A percentile compares a stretch with the other conserved stretches of the same genome.
Evolutionary conservation across 1,140 invertebrate genomes (phyloP).

Genomic region (Ceratina australensis): DNA sequence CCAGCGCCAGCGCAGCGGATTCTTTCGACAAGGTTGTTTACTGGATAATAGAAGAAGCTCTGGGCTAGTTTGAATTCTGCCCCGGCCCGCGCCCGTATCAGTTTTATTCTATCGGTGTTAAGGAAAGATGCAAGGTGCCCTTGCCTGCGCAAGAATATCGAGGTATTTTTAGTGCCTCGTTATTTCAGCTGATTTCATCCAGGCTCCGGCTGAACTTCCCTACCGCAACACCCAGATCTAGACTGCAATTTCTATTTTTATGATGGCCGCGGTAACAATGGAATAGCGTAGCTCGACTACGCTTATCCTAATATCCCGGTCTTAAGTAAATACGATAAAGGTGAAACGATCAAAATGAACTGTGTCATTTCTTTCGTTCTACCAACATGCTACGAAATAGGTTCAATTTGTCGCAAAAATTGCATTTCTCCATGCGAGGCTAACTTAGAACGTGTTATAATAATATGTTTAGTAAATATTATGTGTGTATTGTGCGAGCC

Average conservation of each 20-base stretch:
- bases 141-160: conserved; percentile 12
- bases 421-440: too few species aligned
- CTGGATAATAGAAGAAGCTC: conserved; percentile 54
- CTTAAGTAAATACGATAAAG: too few species aligned
- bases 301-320: too few species aligned
- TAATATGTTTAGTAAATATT: too few species aligned
- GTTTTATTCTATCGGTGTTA: conserved; percentile 41
- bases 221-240: neutral
- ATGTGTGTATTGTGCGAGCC: too few species aligned
- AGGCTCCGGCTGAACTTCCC: neutral
- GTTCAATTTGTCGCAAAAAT: too few species aligned
- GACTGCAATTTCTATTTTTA: neutral
- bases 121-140: neutral
- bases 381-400: too few species aligned
- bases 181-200: conserved; percentile 17
- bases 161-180: conserved; percentile 31
- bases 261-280: neutral
- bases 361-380: too few species aligned
- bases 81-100: conserved; percentile 36
- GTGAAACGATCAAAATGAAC: too few species aligned
- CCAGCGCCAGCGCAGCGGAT: conserved; percentile 8
- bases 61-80: conserved; percentile 48
- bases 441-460: too few species aligned
- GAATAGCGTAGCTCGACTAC: too few species aligned
- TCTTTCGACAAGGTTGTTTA: conserved; percentile 59